Conservation (phyloP, 2,797 vertebrate species). For the Caiman crocodilus region DNA sequence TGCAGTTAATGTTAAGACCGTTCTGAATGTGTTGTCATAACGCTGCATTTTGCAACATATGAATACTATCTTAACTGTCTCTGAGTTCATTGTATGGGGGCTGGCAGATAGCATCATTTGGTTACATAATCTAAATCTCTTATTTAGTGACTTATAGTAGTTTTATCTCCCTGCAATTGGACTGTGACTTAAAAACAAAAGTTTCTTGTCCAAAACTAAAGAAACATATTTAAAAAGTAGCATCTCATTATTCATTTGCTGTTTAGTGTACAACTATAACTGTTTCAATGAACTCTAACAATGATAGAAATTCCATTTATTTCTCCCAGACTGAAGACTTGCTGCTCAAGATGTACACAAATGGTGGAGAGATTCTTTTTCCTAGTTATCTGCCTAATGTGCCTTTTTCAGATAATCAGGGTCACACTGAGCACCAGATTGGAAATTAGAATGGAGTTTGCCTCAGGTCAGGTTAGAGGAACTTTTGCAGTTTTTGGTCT, state of each 20-base stretch:
- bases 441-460: accelerated
- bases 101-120: background rate
- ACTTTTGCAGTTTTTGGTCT: accelerated
- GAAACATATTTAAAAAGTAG: background rate
- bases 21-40: background rate
- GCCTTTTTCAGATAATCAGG: accelerated
- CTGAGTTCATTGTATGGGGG: accelerated
- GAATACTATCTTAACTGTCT: background rate
- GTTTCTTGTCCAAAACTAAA: background rate
- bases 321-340: background rate
- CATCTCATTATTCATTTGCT: background rate
- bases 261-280: background rate
- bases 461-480: accelerated
- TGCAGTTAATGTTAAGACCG: background rate
- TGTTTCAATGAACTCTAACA: background rate
- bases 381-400: too few species aligned
- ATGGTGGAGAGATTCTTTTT: accelerated
- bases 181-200: accelerated
- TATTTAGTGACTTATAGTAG: background rate
- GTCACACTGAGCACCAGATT: background rate
- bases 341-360: background rate
- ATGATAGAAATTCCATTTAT: background rate
- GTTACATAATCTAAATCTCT: background rate
- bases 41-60: background rate
- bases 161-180: background rate